Base-by-base conservation (phyloP, 1,140 invertebrate genomes). In the Eubasilissa regina region DNA sequence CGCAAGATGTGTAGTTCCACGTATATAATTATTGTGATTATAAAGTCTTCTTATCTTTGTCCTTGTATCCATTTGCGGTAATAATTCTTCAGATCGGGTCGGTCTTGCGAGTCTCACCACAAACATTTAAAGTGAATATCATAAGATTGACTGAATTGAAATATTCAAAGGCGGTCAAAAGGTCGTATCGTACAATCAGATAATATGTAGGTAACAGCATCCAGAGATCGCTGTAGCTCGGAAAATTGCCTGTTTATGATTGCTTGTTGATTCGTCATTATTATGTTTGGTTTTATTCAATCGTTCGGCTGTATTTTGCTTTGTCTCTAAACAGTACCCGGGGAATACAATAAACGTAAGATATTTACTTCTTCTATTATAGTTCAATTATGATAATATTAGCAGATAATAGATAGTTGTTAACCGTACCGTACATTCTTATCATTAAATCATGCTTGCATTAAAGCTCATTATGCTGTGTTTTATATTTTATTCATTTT, bases 271-370 rank as follows among this genome's bases (percentile, higher is more conserved):
- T 64, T 44, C 35, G 21, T 35, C 35, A 48, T 70, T 70, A 70
- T 70, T n/a, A 70, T 44, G 60, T 43, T 64, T 64, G 21, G 60
- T 55, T 80, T 83, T 47, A 66, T 80, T 53, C 60, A 43, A 64
- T 64, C 35, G 12, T 35, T 35, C 25, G 25, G 25, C 25, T 35
- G 25, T 35, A 6, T 35, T 35, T 35, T 35, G 25, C 25, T 35
- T 35, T 35, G 25, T 35, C 25, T 35, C 25, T 35, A 35, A 35
- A 35, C 6, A 35, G 25, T 35, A 35, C 25, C 25, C 6, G 6
- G 25, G 25, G 25, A 35, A 35, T 35, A 35, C 25, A 35, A 35
- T 35, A 35, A 35, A 35, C 25, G 25, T 35, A 35, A 35, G 25
- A 35, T 35, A 35, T 35, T 35, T 35, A 35, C 25, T 35, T 35